Conservation (phyloP, 1,140 invertebrate genomes). For the Adoxophyes honmai region DNA sequence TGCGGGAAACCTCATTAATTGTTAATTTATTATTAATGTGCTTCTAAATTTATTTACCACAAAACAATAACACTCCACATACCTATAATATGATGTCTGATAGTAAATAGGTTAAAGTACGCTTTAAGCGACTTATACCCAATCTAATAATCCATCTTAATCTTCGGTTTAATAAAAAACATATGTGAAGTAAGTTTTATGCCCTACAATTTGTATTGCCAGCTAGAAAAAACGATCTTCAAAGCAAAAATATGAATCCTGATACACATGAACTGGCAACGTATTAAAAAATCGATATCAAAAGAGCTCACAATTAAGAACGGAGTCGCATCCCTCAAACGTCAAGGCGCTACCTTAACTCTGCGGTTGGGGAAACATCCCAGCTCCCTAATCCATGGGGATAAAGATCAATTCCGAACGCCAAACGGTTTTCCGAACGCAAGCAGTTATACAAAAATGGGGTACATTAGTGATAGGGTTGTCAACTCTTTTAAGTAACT, state of each 20-base stretch:
- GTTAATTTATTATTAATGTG: too few relatives aligned
- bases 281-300: conserved; percentile 72
- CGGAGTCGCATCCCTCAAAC: conserved; percentile 60
- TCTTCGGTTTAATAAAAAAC: too few relatives aligned
- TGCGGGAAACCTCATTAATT: too few relatives aligned
- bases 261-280: conserved; percentile 30
- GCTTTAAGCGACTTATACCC: too few relatives aligned
- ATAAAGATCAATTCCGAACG: conserved; percentile 22
- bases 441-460: conserved; percentile 17
- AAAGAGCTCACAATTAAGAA: conserved; percentile 68
- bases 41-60: too few relatives aligned
- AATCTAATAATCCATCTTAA: too few relatives aligned
- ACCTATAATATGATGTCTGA: too few relatives aligned
- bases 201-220: too few relatives aligned
- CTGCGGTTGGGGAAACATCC: conserved; percentile 12
- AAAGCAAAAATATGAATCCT: neutral
- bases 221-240: neutral
- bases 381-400: neutral
- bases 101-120: too few relatives aligned
- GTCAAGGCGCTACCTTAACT: conserved; percentile 51
- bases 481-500: too few relatives aligned
- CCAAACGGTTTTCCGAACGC: conserved; percentile 25
- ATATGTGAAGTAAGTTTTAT: too few relatives aligned
- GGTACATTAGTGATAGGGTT: neutral
- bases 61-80: too few relatives aligned